Conservation (phyloP, 2,888 invertebrate genomes). For the Amphipoea lucens region DNA sequence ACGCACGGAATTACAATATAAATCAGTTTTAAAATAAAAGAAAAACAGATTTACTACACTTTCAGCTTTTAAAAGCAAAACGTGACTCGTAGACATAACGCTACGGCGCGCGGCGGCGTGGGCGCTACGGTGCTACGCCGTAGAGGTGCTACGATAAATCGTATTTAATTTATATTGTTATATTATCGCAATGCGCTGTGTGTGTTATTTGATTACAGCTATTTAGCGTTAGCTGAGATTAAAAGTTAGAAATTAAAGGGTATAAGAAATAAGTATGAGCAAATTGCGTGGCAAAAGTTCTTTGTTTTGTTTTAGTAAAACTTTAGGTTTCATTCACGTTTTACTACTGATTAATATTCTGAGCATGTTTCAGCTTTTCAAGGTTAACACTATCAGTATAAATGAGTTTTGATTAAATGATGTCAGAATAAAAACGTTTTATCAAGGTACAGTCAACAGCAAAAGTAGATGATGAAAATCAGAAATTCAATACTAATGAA, state of each 20-base stretch:
- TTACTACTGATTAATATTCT: constrained; percentile 18
- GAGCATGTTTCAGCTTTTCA: background rate
- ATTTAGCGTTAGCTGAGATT: constrained; percentile 45
- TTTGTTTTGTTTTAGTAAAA: constrained; percentile 28
- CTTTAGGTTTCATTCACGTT: constrained; percentile 12
- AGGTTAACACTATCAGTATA: background rate
- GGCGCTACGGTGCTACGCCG: constrained; percentile 69
- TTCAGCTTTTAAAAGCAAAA: constrained; percentile 62
- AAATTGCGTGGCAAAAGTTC: constrained; percentile 45
- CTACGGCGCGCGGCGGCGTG: constrained; percentile 62
- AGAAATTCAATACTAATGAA: no score
- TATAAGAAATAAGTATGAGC: constrained; percentile 36
- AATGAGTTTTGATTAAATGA: constrained; percentile 7
- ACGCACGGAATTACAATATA: constrained; percentile 64
- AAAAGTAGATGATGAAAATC: no score
- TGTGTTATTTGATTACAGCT: constrained; percentile 57
- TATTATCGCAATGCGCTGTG: constrained; percentile 49
- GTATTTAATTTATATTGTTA: constrained; percentile 66
- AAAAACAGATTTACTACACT: constrained; percentile 56
- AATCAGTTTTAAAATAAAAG: constrained; percentile 67
- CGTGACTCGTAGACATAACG: constrained; percentile 72
- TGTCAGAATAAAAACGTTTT: background rate
- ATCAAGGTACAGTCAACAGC: no score
- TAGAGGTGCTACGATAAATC: constrained; percentile 75
- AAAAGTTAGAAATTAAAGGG: constrained; percentile 30